These are phyloP conservation scores for Scomber colias DNA, from an alignment of 2,113 vertebrate species.

Conservation along the genomic window DNA sequence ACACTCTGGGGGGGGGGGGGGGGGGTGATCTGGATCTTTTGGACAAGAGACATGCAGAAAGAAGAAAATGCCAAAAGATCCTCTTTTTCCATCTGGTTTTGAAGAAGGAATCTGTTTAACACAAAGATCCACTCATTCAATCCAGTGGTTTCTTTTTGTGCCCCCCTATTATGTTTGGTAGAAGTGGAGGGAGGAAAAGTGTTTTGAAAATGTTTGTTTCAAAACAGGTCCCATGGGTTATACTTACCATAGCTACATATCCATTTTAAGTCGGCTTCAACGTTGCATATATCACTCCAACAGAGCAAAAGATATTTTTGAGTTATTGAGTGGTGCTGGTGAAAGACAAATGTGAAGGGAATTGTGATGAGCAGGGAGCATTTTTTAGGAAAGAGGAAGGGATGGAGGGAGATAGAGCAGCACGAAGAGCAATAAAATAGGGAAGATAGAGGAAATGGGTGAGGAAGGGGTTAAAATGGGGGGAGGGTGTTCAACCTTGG, in stretches of 20 bases:
- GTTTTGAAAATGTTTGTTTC: slow-evolving; percentile 32
- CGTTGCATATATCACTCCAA: slow-evolving; percentile 29
- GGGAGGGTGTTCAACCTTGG: slow-evolving; percentile 37
- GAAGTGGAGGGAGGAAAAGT: slow-evolving; percentile 13
- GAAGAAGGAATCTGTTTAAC: slow-evolving; percentile 34
- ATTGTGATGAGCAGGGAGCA: slow-evolving; percentile 42
- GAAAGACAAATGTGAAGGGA: slow-evolving; percentile 49
- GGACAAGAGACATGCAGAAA: slow-evolving; percentile 55
- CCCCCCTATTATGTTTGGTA: slow-evolving; percentile 1
- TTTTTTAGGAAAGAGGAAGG: slow-evolving; percentile 38
- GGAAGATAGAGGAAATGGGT: slow-evolving; percentile 36
- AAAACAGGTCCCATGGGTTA: slow-evolving; percentile 30
- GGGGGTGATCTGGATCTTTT: slow-evolving; percentile 51
- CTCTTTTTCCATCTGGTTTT: slow-evolving; percentile 32
- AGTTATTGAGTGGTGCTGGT: slow-evolving; percentile 18
- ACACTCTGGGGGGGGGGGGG: slow-evolving; percentile 11
- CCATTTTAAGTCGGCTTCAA: slow-evolving; percentile 14
- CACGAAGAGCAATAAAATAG: slow-evolving; percentile 16
- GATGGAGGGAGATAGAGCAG: neutral
- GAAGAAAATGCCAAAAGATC: slow-evolving; percentile 48
- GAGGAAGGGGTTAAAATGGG: slow-evolving; percentile 46
- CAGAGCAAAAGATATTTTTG: neutral
- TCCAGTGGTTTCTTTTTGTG: neutral
- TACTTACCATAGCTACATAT: slow-evolving; percentile 53
- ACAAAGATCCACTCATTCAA: slow-evolving; percentile 33